Percentiles rank a stretch among this genome's conserved stretches.
These are phyloP conservation scores for Slavum lentiscoides DNA, from an alignment of 2,888 invertebrate genomes.

Conservation along the genomic window DNA sequence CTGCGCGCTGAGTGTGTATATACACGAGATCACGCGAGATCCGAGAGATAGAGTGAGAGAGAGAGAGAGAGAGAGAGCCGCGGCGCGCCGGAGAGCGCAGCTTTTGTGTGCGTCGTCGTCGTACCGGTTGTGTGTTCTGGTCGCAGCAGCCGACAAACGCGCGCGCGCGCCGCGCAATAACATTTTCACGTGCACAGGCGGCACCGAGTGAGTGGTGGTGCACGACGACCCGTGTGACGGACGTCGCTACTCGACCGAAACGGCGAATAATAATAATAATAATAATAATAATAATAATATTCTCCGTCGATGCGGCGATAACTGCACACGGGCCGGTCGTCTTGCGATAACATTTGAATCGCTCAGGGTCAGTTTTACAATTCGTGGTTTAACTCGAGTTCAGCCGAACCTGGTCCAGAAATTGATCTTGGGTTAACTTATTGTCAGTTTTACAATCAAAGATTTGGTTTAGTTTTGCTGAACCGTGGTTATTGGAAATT, in stretches of 20 bases:
- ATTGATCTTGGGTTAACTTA: too few species aligned
- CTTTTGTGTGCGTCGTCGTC: constrained; percentile 20
- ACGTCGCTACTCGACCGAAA: constrained; percentile 40
- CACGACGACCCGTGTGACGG: constrained; percentile 41
- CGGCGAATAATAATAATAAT: not conserved
- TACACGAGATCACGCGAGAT: constrained; percentile 48
- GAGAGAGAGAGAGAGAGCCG: constrained; percentile 10
- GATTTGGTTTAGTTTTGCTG: too few species aligned
- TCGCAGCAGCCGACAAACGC: constrained; percentile 40
- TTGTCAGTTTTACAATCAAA: too few species aligned
- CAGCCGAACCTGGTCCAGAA: too few species aligned
- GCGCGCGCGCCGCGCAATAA: not conserved
- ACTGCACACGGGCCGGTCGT: too few species aligned
- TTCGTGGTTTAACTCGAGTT: too few species aligned
- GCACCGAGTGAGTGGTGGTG: too few species aligned
- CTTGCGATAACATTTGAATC: too few species aligned
- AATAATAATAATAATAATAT: too few species aligned
- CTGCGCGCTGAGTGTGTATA: constrained; percentile 3
- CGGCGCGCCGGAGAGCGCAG: not conserved
- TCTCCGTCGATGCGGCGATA: too few species aligned
- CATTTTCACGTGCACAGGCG: not conserved
- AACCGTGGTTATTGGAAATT: too few species aligned
- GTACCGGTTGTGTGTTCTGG: constrained; percentile 27
- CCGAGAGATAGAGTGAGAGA: constrained; percentile 32
- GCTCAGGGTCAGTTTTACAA: not conserved